Evolutionary conservation across 1,140 invertebrate genomes (phyloP), one percentile per base, ranked within the genome.

Genomic region (Paramacrobiotus metropolitanus): DNA sequence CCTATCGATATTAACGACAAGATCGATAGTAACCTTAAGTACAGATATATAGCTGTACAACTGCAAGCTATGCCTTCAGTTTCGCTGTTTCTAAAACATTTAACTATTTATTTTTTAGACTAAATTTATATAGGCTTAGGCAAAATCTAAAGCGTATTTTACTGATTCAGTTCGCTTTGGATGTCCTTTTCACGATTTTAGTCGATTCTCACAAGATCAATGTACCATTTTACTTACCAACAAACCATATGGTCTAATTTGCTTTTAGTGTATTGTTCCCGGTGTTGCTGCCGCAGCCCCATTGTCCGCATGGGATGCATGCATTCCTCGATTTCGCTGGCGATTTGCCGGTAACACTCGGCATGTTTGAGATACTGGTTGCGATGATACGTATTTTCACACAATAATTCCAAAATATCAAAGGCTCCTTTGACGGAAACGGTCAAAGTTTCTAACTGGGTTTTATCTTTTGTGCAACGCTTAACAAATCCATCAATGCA

Each of bases 301-400:
- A 55, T 55, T 9, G 15, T 55, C 48, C 48, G 48, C 48, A 55
- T 55, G 15, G 48, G 48, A 9, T 55, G 15, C 48, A 55, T 55
- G 48, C 48, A 55, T 15, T 55, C 48, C 28, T 55, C 48, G 24
- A 55, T 55, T 24, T 55, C 15, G 4, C 15, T 9, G 15, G 48
- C 48, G 15, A 55, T 55, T 9, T 24, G 48, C 24, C 48, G 48
- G 24, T 55, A 55, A 24, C 48, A 55, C 28, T 55, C 48, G 15
- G 48, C 48, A 24, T 55, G 48, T 24, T 55, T 15, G 4, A 55
- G 24, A 55, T 55, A 55, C 24, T 55, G 48, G 28, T 55, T 55
- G 15, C 48, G 48, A 24, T 55, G 48, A 28, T 55, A 55, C 15
- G 48, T 55, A 28, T 55, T 24, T 28, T 55, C 48, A 24, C 48